Base-by-base conservation (phyloP, 37 sponge, comb jelly and placozoan species). In the Cladorhizidae sp. region DNA sequence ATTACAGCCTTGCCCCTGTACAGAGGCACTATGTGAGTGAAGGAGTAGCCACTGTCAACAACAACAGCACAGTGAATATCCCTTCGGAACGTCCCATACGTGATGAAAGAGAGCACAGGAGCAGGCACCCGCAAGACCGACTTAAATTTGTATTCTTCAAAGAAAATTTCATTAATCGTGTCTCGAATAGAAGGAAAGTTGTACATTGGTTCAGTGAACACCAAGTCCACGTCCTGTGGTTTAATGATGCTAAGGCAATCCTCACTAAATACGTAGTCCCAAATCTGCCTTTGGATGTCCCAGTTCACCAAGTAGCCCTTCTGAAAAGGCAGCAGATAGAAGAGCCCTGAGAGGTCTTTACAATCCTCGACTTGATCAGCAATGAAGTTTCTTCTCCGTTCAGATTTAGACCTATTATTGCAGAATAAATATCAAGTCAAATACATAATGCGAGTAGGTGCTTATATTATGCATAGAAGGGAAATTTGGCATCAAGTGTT, bases 271-370 rank as follows among this genome's bases (percentile, higher is more conserved):
- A 93, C 74, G 57, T 93, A 86, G 79, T 95, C 96, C 95, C 97
- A 98, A 15, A 98, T 43, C 45, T 91, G 92, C 70, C 95, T 73
- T 75, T 98, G 93, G 20, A 89, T 81, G 43, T 94, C 97, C 99
- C 99, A 98, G 88, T 98, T 95, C 25, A 96, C 88, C 29, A 98
- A 88, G 52, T 94, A 96, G 9, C 99, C 99, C 65, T 89, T 91
- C 79, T 98, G 96, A 75, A 94, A 95, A 0, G 99, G 95, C 9
- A 88, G 73, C 33, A 96, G 52, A 76, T 89, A 91, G 78, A 74
- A 89, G 20, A 98, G 73, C 0, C 97, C 97, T 0, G 97, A 93
- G 43, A 93, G 82, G 37, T 96, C 99, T 73, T 90, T 92, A 62
- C 92, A 93, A 0, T 93, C 94, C 25, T 96, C 92, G 21, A 96